phyloP scores from a whole-genome alignment of 2,797 vertebrate genomes.

The Basileuterus tristriatus region DNA sequence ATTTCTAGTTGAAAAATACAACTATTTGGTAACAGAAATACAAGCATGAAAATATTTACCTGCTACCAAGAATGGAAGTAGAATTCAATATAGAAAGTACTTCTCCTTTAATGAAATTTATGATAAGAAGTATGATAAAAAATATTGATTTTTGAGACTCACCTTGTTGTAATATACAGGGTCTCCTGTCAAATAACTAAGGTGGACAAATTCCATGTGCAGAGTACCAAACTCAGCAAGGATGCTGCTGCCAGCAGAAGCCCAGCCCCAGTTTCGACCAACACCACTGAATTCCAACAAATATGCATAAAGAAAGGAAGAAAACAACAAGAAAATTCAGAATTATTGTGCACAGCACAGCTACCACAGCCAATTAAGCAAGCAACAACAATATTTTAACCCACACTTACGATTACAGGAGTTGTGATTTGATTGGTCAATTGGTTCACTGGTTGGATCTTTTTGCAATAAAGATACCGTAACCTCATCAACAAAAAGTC shows the following conservation, averaged over 20 bases:
- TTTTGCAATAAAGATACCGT: neutral
- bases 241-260: conserved; percentile 97
- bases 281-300: conserved; percentile 83
- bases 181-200: conserved; percentile 96
- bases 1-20: neutral
- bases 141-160: conserved; percentile 14
- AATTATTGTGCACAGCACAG: neutral
- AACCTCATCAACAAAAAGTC: neutral
- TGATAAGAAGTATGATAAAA: neutral
- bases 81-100: neutral
- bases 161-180: conserved; percentile 96
- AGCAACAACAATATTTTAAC: neutral
- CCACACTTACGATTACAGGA: neutral
- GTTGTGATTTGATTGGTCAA: neutral
- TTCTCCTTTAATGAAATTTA: neutral
- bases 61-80: neutral
- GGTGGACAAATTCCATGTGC: conserved; percentile 98
- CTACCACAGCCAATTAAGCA: neutral
- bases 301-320: neutral
- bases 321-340: neutral
- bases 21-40: neutral
- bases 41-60: neutral
- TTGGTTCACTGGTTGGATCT: neutral
- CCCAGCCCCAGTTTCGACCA: conserved; percentile 99
- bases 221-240: conserved; percentile 97